Evolutionary conservation across 2,113 vertebrate species (phyloP).

Genomic region (Pelobates fuscus): DNA sequence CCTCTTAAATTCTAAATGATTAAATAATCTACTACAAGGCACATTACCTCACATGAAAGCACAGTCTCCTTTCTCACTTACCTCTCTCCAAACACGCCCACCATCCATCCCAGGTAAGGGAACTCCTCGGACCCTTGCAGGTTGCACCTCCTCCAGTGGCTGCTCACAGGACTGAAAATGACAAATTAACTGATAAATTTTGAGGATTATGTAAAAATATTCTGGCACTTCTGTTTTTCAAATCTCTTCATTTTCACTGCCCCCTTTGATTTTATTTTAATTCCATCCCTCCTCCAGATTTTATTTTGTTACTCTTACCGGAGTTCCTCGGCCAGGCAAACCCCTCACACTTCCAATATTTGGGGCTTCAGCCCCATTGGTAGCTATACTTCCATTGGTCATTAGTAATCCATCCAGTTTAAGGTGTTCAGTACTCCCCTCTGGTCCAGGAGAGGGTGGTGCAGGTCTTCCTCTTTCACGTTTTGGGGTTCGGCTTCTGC

Average conservation of each 20-base stretch:
- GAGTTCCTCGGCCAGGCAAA: constrained; percentile 49
- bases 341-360: constrained; percentile 59
- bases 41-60: background rate
- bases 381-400: constrained; percentile 52
- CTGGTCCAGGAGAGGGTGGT: constrained; percentile 56
- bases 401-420: constrained; percentile 57
- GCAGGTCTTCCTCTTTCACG: constrained; percentile 58
- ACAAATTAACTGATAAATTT: no score
- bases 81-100: constrained; percentile 63
- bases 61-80: background rate
- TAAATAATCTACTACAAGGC: background rate
- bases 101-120: constrained; percentile 62
- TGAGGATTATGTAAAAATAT: background rate
- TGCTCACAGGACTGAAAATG: constrained; percentile 46
- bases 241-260: background rate
- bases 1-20: no score
- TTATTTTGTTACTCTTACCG: constrained; percentile 34
- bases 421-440: constrained; percentile 38
- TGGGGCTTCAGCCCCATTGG: constrained; percentile 56
- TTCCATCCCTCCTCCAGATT: constrained; percentile 1
- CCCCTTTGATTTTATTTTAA: background rate
- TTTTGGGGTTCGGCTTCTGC: constrained; percentile 64
- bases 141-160: constrained; percentile 50
- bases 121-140: constrained; percentile 53
- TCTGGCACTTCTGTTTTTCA: no score